Evolutionary conservation across 2,797 vertebrate species (phyloP).

Genomic region (Crax fasciolata): DNA sequence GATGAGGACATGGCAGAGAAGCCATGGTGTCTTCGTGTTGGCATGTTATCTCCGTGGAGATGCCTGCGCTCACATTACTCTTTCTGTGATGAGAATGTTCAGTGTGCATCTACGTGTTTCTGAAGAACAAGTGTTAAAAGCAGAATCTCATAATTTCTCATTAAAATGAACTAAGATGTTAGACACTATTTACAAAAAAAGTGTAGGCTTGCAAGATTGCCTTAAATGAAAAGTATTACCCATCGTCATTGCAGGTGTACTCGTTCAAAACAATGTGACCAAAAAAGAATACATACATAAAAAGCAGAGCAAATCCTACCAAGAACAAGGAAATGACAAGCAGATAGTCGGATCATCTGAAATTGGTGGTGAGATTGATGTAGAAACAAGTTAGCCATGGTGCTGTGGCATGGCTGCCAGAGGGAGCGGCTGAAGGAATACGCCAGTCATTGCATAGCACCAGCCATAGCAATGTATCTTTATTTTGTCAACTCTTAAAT

Average conservation of each 20-base stretch:
- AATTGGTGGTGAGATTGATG: not conserved
- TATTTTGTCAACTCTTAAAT: constrained; percentile 21
- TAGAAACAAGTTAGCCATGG: not conserved
- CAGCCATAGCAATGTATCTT: not conserved
- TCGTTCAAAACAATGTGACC: not conserved
- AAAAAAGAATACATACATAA: not conserved
- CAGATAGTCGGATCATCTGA: not conserved
- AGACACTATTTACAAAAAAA: not conserved
- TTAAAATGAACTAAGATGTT: not conserved
- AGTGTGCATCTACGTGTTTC: not conserved
- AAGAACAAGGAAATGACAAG: not conserved
- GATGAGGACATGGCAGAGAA: not conserved
- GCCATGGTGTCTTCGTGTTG: not conserved
- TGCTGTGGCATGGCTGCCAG: not conserved
- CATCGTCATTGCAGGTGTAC: not conserved
- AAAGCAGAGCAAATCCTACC: not conserved
- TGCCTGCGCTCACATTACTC: not conserved
- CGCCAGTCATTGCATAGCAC: not conserved
- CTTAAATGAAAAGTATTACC: not conserved
- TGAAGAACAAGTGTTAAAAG: not conserved
- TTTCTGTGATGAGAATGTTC: not conserved
- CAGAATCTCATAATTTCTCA: not conserved
- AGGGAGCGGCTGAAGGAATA: not conserved
- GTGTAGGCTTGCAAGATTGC: not conserved
- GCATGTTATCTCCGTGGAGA: not conserved